Percentiles rank a stretch among this genome's conserved stretches.
Evolutionary conservation across 35 echinoderm and acorn worm genomes (phyloP).

Genomic region (Strongylocentrotus purpuratus): DNA sequence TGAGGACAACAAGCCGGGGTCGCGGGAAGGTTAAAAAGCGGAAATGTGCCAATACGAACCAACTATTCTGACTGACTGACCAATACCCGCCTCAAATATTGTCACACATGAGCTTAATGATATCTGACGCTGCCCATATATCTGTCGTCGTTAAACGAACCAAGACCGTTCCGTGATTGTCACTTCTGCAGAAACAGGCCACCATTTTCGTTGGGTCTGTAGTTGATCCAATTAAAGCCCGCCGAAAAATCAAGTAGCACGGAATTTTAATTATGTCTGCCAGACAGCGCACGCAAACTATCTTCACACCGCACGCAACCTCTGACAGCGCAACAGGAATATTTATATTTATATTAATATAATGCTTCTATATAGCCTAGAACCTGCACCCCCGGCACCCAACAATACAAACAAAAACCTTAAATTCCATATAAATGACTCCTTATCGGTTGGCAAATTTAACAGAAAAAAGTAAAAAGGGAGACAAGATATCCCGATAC

Average conservation of each 20-base stretch:
- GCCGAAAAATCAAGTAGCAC: slow-evolving; percentile 20
- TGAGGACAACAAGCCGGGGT: neutral
- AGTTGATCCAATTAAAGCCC: neutral
- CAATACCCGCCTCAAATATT: neutral
- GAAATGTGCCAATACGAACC: neutral
- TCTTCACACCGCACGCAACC: slow-evolving; percentile 8
- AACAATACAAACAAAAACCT: too few relatives aligned
- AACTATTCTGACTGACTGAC: slow-evolving; percentile 23
- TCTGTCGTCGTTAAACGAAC: neutral
- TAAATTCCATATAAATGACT: too few relatives aligned
- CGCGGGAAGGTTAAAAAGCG: slow-evolving; percentile 29
- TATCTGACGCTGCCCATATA: neutral
- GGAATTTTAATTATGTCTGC: slow-evolving; percentile 24
- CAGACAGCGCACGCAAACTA: slow-evolving; percentile 23
- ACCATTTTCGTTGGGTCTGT: neutral
- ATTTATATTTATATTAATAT: neutral
- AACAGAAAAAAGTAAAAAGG: too few relatives aligned
- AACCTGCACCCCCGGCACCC: too few relatives aligned
- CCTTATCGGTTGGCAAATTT: too few relatives aligned
- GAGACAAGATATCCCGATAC: too few relatives aligned
- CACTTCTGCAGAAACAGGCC: neutral
- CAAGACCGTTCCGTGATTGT: neutral
- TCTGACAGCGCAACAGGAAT: neutral
- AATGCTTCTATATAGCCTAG: too few relatives aligned
- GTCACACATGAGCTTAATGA: slow-evolving; percentile 20